These are phyloP conservation scores for Eupelmus urozonus DNA, from an alignment of 2,888 invertebrate species.

Conservation along the genomic window DNA sequence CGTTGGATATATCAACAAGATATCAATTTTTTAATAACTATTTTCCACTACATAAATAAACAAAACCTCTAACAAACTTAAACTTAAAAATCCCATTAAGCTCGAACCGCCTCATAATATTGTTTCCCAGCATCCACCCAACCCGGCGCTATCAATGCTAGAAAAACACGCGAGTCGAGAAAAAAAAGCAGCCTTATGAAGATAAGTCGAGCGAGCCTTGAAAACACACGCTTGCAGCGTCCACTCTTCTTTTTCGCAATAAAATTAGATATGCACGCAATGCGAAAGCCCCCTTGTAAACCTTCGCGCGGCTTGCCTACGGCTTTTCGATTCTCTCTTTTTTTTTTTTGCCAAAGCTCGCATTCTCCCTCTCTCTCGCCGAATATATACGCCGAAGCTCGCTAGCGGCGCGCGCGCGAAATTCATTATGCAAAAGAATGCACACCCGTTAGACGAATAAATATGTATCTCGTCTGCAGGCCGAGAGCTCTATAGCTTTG, in stretches of 20 bases:
- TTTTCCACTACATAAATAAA: no score
- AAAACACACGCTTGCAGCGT: slow-evolving; percentile 1
- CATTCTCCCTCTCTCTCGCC: not conserved
- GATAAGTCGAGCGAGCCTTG: not conserved
- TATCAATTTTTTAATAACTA: no score
- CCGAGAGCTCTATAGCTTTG: slow-evolving; percentile 49
- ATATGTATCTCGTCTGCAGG: slow-evolving; percentile 66
- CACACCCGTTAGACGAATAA: slow-evolving; percentile 66
- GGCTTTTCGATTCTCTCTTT: slow-evolving; percentile 1
- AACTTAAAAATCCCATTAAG: no score
- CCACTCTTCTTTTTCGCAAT: not conserved
- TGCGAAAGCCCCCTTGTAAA: no score
- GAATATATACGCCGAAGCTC: slow-evolving; percentile 16
- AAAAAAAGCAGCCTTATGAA: no score
- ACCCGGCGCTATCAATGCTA: no score
- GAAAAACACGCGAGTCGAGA: no score
- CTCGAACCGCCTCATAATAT: no score
- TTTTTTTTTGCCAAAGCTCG: slow-evolving; percentile 11
- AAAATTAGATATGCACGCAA: slow-evolving; percentile 24
- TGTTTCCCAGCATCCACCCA: no score
- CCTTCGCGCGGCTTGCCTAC: not conserved
- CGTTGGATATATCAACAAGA: no score
- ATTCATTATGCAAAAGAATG: slow-evolving; percentile 68
- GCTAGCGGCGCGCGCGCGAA: slow-evolving; percentile 55
- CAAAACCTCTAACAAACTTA: no score